Evolutionary conservation across 2,888 invertebrate genomes (phyloP).

Genomic region (Drosophila mimetica): DNA sequence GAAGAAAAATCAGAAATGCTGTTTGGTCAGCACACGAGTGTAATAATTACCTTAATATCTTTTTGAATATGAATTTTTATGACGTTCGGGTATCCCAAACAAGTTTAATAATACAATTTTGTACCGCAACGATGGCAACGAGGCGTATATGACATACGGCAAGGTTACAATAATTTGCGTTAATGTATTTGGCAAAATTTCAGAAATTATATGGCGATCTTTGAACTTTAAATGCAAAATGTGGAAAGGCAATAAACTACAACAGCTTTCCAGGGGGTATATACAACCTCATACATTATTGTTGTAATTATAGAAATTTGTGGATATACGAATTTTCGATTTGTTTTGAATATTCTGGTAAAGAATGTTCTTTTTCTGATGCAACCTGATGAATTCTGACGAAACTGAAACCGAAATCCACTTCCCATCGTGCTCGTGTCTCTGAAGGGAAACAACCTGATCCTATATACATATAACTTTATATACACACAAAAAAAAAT

Average conservation of each 20-base stretch:
- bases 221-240: conserved; percentile 23
- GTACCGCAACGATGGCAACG: conserved; percentile 33
- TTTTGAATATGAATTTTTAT: conserved; percentile 10
- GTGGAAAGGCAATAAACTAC: conserved; percentile 29
- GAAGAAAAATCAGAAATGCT: conserved; percentile 25
- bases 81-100: conserved; percentile 1
- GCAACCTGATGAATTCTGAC: conserved; percentile 20
- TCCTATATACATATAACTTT: neutral
- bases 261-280: neutral
- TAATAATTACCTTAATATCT: conserved; percentile 22
- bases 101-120: conserved; percentile 17
- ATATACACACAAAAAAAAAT: too few relatives aligned
- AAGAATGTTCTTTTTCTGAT: neutral
- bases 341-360: neutral
- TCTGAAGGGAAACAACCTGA: conserved; percentile 28
- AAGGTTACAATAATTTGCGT: conserved; percentile 27
- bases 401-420: conserved; percentile 8
- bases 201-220: conserved; percentile 36
- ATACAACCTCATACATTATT: too few relatives aligned
- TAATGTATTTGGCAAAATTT: conserved; percentile 55
- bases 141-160: conserved; percentile 26
- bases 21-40: conserved; percentile 30
- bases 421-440: conserved; percentile 28
- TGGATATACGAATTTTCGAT: neutral
- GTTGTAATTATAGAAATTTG: neutral